Conservation (phyloP, 2,113 vertebrate genomes). For the Anguilla rostrata region DNA sequence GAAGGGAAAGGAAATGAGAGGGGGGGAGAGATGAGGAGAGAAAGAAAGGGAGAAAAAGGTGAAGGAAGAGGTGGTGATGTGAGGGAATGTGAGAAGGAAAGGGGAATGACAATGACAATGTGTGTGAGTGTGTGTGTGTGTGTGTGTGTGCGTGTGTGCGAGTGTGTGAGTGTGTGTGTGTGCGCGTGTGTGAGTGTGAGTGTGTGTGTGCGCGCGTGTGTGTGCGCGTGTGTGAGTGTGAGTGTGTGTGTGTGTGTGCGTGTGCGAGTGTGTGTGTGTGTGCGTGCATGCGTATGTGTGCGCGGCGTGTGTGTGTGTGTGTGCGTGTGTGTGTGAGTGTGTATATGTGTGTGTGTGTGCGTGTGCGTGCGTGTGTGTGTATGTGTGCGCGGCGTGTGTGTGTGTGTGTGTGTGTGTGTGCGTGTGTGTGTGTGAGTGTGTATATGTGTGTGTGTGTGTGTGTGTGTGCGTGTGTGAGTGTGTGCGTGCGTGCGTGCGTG, state of each 20-base stretch:
- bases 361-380: too few species aligned
- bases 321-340: background rate
- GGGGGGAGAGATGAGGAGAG: background rate
- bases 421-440: background rate
- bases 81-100: background rate
- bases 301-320: background rate
- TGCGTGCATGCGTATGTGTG: too few species aligned
- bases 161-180: background rate
- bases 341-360: too few species aligned
- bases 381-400: too few species aligned
- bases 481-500: background rate
- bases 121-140: background rate
- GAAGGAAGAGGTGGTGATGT: background rate
- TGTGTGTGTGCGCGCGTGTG: background rate
- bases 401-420: background rate
- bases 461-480: background rate
- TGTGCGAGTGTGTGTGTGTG: background rate
- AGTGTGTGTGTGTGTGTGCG: background rate
- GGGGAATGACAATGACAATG: background rate
- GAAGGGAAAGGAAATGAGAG: background rate
- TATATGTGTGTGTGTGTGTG: background rate
- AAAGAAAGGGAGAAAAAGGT: constrained; percentile 10
- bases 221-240: background rate
- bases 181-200: background rate
- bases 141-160: background rate